These are phyloP conservation scores for Plotosus lineatus DNA, from an alignment of 2,113 vertebrate genomes.

Conservation along the genomic window DNA sequence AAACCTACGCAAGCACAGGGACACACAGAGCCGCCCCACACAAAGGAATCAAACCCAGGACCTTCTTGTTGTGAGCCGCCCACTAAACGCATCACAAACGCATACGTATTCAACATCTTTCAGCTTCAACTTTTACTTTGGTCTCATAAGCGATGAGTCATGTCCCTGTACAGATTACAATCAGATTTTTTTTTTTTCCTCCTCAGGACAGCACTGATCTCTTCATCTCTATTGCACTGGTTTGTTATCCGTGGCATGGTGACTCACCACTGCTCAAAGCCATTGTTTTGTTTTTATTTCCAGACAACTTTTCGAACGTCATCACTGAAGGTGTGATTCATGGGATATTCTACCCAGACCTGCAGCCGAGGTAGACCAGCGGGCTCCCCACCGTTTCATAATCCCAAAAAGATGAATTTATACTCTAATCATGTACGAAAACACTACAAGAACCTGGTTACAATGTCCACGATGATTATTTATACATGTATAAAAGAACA, in stretches of 20 bases:
- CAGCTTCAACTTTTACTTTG: background rate
- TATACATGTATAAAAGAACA: background rate
- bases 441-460: constrained; percentile 24
- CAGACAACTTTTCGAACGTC: constrained; percentile 69
- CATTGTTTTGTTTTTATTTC: background rate
- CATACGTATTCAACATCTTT: too few species aligned
- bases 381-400: constrained; percentile 2
- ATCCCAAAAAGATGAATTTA: background rate
- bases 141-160: background rate
- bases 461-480: background rate
- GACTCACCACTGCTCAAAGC: background rate
- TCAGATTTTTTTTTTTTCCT: background rate
- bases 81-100: too few species aligned
- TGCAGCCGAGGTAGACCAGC: constrained; percentile 72
- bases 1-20: too few species aligned
- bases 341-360: constrained; percentile 75
- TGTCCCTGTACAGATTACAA: background rate
- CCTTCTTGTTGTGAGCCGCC: too few species aligned
- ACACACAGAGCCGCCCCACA: too few species aligned
- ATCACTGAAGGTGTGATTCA: constrained; percentile 77
- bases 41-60: too few species aligned
- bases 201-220: background rate
- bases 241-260: background rate
- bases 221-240: background rate
- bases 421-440: constrained; percentile 35